Evolutionary conservation across 1,140 invertebrate genomes (phyloP), one percentile per base, ranked within the genome.

Genomic region (Cydia pomonella): DNA sequence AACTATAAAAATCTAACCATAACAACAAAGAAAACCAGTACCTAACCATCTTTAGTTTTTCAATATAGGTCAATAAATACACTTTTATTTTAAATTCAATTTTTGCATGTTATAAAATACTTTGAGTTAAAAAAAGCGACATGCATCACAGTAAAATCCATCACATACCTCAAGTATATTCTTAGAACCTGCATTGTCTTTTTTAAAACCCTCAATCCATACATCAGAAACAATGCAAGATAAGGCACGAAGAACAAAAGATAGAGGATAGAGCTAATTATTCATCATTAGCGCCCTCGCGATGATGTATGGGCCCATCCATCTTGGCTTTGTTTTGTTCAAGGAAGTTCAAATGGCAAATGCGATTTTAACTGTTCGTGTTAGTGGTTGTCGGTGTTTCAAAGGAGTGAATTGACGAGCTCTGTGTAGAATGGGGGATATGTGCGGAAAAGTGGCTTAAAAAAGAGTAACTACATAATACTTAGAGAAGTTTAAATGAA

Each of bases 271-370:
- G 75, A 79, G 76, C 78, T 84, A 86, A 87, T 87, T 87, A 85
- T 85, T 87, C 80, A 83, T 84, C 83, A 83, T 85, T 85, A 84
- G 81, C 50, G 27, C 76, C 73, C 69, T 29, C 73, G 72, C 18
- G 75, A 82, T 83, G 84, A 84, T 82, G 82, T 80, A 85, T 84
- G 79, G 72, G 71, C 64, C 77, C 78, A 83, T 84, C 81, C 78
- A 82, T 87, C 84, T 84, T 76, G 74, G 75, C 75, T 82, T 82
- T 82, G 81, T 77, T 75, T 75, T 23, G 53, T 59, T 23, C 53
- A 23, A 59, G 53, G 53, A 59, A 59, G 53, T 59, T 59, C 18
- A 59, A 59, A 59, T 59, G 53, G 18, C 53, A 59, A 59, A 59
- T 59, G 53, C 18, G 53, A 59, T 59, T 59, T 59, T 59, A 59